Evolutionary conservation across 1,140 invertebrate species (phyloP), one percentile per base, ranked within the genome.

Genomic region (Anoplolepis gracilipes): DNA sequence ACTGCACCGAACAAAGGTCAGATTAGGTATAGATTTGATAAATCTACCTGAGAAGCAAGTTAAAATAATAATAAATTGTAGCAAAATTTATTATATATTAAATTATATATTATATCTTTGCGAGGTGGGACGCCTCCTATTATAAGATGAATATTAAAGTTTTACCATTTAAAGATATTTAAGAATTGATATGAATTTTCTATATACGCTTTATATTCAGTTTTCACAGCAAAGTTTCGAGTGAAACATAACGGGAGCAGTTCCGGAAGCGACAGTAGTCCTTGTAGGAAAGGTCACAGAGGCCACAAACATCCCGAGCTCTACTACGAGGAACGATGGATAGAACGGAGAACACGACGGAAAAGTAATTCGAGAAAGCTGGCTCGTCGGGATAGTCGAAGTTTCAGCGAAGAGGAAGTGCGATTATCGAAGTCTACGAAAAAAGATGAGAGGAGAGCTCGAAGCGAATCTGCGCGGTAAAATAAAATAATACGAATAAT

Each of bases 381-480:
- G 0, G 87, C 92, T 22, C 91, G 94, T 57, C 87, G 92, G 28
- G 92, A 93, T 19, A 94, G 93, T 85, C 90, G 92, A 0, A 95
- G 94, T 82, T 95, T 93, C 59, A 95, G 94, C 75, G 94, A 95
- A 65, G 94, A 95, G 69, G 94, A 95, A 84, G 85, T 95, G 1
- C 88, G 92, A 22, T 36, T 92, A 1, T 91, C 94, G 1, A 95
- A 94, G 55, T 93, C 92, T 0, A 91, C 90, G 33, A 91, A 87
- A 33, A 91, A 86, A n/a, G 88, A 92, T n/a, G 91, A 90, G 1
- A 91, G 93, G 39, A 88, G 94, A 79, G 92, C 94, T 5, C 89
- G 91, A 28, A 95, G 94, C 53, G 94, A 95, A 79, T 94, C 93
- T 0, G 92, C 93, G 1, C 88, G 92, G 67, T 94, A 93, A 85